Evolutionary conservation across 2,113 vertebrate species (phyloP).

Genomic region (Tyto alba): DNA sequence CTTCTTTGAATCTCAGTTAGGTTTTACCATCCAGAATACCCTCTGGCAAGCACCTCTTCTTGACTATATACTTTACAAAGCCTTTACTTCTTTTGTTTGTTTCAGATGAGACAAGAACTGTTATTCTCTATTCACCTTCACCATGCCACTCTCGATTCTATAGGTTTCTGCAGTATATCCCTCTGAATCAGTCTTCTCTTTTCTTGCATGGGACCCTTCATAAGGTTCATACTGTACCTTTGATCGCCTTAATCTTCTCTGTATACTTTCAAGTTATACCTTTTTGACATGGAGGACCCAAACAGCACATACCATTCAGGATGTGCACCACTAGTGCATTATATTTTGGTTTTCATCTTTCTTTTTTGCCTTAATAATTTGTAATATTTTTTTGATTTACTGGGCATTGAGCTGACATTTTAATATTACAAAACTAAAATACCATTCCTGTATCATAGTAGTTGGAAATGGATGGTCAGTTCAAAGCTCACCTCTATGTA

Average conservation of each 20-base stretch:
- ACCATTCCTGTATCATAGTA: neutral
- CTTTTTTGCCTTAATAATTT: neutral
- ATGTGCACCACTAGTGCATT: neutral
- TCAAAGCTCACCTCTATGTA: neutral
- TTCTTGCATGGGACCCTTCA: neutral
- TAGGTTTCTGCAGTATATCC: neutral
- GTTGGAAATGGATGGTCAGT: neutral
- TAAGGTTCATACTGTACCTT: neutral
- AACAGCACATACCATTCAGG: neutral
- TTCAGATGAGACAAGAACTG: neutral
- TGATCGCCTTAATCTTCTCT: neutral
- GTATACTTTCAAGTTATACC: neutral
- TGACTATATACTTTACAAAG: neutral
- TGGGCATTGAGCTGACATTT: neutral
- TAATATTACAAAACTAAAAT: neutral
- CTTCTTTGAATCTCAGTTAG: neutral
- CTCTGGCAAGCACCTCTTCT: neutral
- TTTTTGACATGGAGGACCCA: neutral
- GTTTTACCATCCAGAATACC: neutral
- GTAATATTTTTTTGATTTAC: neutral
- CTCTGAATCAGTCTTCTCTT: neutral
- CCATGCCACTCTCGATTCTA: neutral
- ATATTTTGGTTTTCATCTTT: neutral
- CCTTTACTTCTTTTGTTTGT: neutral
- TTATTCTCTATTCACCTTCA: neutral